These are phyloP conservation scores for Heliconius sara DNA, from an alignment of 2,888 invertebrate species.

Conservation along the genomic window DNA sequence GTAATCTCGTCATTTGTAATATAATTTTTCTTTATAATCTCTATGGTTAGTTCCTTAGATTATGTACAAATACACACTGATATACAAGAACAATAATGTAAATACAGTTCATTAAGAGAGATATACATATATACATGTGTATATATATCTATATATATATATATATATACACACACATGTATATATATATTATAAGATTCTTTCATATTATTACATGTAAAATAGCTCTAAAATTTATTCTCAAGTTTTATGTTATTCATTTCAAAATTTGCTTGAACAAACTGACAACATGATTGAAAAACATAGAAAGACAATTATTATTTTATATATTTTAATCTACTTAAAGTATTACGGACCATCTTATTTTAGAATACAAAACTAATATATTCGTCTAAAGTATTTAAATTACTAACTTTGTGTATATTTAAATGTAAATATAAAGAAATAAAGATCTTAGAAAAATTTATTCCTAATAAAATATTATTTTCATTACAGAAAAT, in stretches of 20 bases:
- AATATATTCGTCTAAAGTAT: neutral
- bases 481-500: neutral
- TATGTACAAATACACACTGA: neutral
- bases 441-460: constrained; percentile 9
- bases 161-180: no score
- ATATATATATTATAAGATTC: neutral
- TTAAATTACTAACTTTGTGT: constrained; percentile 7
- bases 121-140: neutral
- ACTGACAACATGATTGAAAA: neutral
- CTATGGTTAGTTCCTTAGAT: constrained; percentile 4
- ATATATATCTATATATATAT: no score
- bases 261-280: neutral
- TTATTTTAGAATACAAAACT: neutral
- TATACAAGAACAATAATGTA: neutral
- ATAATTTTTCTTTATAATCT: constrained; percentile 8
- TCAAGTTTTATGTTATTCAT: neutral
- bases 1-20: constrained; percentile 22
- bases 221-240: no score
- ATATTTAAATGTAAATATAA: constrained; percentile 20
- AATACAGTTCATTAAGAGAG: neutral
- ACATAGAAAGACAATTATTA: neutral
- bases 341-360: constrained; percentile 14
- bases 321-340: neutral
- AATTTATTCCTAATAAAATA: constrained; percentile 5
- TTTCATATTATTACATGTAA: no score